Percentiles rank a stretch among this genome's conserved stretches.
These are phyloP conservation scores for Neoarius graeffei DNA, from an alignment of 2,113 vertebrate species.

Conservation along the genomic window DNA sequence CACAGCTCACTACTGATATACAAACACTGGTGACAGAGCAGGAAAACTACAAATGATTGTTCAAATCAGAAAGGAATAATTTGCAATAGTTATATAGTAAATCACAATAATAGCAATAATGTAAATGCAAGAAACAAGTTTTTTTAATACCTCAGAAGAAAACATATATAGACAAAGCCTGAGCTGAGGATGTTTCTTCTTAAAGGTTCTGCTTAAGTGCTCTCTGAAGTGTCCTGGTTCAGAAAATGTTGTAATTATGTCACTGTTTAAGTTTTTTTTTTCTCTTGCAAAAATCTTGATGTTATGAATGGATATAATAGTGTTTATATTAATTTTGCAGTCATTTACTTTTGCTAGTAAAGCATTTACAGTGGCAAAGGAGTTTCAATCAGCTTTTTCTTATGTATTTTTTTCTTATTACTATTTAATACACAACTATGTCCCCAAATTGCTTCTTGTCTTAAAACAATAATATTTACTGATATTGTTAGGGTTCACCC, in stretches of 20 bases:
- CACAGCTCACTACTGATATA: background rate
- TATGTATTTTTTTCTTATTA: conserved; percentile 1
- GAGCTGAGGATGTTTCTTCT: background rate
- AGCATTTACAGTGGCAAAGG: background rate
- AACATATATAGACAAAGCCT: background rate
- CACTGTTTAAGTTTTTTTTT: background rate
- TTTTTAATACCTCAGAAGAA: background rate
- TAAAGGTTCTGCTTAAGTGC: background rate
- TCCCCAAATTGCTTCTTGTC: background rate
- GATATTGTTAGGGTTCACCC: too few species aligned
- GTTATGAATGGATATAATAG: background rate
- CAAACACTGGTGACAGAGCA: background rate
- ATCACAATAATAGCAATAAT: background rate
- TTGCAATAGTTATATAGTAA: background rate
- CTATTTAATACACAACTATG: background rate
- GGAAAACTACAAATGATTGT: background rate
- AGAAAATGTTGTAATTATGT: background rate
- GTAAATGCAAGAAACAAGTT: background rate
- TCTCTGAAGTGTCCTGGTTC: background rate
- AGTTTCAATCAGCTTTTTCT: background rate
- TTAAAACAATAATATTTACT: background rate
- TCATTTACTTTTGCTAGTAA: background rate
- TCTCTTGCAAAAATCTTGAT: background rate
- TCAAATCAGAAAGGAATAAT: background rate
- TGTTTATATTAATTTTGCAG: background rate